A percentile compares a stretch with the other conserved stretches of the same genome.
Evolutionary conservation across 2,797 vertebrate species (phyloP).

Genomic region (Heterohyrax brucei): DNA sequence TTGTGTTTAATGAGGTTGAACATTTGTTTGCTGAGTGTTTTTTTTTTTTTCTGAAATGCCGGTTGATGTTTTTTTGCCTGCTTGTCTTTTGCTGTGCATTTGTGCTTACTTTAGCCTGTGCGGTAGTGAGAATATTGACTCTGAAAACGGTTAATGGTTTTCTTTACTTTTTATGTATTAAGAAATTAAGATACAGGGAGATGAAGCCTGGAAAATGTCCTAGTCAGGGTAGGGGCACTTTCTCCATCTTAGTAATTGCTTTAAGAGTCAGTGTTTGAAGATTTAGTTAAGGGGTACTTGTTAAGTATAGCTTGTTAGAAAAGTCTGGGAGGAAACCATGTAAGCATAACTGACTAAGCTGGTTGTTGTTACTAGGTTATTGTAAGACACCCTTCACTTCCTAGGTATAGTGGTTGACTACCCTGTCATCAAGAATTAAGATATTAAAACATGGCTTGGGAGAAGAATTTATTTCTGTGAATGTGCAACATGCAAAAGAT

Average conservation of each 20-base stretch:
- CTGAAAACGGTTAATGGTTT: not conserved
- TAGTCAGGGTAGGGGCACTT: not conserved
- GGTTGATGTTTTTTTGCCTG: not conserved
- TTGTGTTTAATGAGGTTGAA: not conserved
- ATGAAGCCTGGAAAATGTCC: not conserved
- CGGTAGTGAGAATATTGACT: not conserved
- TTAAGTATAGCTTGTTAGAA: constrained; percentile 32
- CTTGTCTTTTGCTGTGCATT: not conserved
- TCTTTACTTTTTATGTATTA: not conserved
- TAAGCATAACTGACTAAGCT: constrained; percentile 43
- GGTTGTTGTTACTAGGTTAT: constrained; percentile 56
- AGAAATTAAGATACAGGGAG: not conserved
- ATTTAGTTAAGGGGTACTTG: constrained; percentile 14
- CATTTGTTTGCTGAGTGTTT: not conserved
- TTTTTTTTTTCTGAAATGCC: not conserved
- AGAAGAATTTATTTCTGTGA: constrained; percentile 61
- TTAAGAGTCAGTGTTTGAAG: not conserved
- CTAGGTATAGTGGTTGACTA: constrained; percentile 34
- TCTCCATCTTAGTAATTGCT: constrained; percentile 18
- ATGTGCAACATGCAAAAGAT: constrained; percentile 45
- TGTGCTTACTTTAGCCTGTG: not conserved
- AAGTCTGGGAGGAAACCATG: constrained; percentile 13
- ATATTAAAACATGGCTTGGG: not conserved
- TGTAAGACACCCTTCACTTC: not conserved
- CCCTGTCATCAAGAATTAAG: not conserved